Percentiles rank a stretch among this genome's conserved stretches.
Conservation (phyloP, 2,113 vertebrate genomes). For the Plecturocebus donacophilus region DNA sequence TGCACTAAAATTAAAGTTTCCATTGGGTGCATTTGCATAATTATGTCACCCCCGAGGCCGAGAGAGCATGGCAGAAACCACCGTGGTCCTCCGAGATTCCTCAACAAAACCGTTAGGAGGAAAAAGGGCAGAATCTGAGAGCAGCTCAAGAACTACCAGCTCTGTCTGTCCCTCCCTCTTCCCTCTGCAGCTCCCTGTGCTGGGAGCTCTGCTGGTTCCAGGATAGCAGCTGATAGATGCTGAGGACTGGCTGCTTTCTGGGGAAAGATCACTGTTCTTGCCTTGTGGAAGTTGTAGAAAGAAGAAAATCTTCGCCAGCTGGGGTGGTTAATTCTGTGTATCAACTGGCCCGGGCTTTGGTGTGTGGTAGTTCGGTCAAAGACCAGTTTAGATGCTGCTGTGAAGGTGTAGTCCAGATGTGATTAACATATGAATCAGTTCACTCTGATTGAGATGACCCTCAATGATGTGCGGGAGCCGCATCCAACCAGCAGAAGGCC, state of each 20-base stretch:
- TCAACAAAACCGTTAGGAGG: neutral
- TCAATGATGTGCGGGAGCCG: neutral
- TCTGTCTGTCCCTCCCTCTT: neutral
- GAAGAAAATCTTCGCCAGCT: no score
- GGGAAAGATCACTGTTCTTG: neutral
- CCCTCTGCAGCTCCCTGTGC: neutral
- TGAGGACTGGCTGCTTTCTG: neutral
- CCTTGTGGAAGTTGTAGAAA: neutral
- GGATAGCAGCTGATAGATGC: neutral
- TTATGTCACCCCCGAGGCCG: neutral
- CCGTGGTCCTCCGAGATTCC: neutral
- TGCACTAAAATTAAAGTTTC: neutral
- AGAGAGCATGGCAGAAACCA: neutral
- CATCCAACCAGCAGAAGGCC: no score
- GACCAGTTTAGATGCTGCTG: neutral
- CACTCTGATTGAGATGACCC: neutral
- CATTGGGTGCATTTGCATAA: neutral
- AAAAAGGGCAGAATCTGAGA: neutral
- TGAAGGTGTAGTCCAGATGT: neutral
- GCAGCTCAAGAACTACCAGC: accelerated
- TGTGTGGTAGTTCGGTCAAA: neutral
- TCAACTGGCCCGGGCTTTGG: neutral
- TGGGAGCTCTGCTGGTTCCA: neutral
- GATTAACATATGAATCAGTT: neutral
- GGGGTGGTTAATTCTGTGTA: no score